Base-by-base conservation (phyloP, 2,113 vertebrate species). In the Lophotis ruficrista region DNA sequence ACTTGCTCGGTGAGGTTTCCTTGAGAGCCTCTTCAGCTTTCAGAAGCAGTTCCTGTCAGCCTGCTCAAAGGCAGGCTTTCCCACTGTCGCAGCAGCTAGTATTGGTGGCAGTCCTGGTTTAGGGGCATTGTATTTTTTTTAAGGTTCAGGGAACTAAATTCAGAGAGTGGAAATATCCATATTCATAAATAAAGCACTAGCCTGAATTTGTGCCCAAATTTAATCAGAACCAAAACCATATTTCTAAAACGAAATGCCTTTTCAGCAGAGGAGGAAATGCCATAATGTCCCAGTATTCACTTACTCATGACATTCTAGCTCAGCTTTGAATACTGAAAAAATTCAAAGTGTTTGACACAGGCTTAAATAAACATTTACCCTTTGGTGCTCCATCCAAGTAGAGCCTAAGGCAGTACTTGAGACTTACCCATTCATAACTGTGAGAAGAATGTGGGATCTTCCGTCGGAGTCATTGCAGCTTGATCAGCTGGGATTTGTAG, bases 341-440 rank as follows among this genome's bases (percentile, higher is more conserved):
- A 89, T 84, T 87, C n/a, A 6, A 84, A 95, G 73, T 95, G 93
- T 94, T 93, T 95, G 73, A 93, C 87, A 65, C 48, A 79, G 81
- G 31, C 84, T 95, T 94, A 94, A 91, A 91, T 95, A 96, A 97
- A 96, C 95, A 94, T 93, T 96, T 91, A 93, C 48, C n/a, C 89
- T 93, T 81, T 91, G 87, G 43, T 81, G 33, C 50, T 96, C 57
- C 70, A 85, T 95, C 91, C 77, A 89, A 96, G 53, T 45, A 48
- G 27, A 95, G 61, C 87, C 65, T 81, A 94, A 89, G n/a, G 70
- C 89, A 87, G 65, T 79, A n/a, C 87, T 91, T 94, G 83, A 87
- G 87, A 85, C 57, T 72, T 92, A 93, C 24, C 35, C 94, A 87
- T 94, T 96, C 84, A 82, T 82, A 96, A 91, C 50, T 64, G 51